Evolutionary conservation across 2,797 vertebrate genomes (phyloP), one percentile per base, ranked within the genome.

Genomic region (Loriculus beryllinus): DNA sequence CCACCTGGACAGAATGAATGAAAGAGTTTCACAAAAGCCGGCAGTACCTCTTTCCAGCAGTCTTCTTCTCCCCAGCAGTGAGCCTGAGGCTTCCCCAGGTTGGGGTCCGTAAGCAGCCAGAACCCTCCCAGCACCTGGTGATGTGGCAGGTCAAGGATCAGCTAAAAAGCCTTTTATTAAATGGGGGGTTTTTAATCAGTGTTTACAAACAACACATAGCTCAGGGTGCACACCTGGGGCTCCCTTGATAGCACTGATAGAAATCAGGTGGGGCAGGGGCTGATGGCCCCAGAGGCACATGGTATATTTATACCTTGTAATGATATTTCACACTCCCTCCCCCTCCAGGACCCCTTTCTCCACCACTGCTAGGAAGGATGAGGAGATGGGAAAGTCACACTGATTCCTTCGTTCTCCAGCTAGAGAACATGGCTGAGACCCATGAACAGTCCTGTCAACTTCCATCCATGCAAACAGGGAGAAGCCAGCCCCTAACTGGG

Each of bases 11-110:
- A 2, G 28, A 79, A 62, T 84, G 80, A 93, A 95, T 91, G 67
- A 90, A 92, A 77, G 48, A 4, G 3, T 95, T 95, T 92, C 80
- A 71, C 68, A 94, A 92, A 92, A 96, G 48, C 67, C 76, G 35
- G 56, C 56, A 10, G 84, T 70, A 74, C 69, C 42, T 60, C 52
- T 94, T 92, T 82, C 93, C 92, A 93, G 89, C 63, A 92, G n/a
- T 75, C 90, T 82, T 87, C 64, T 40, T 25, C 57, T 48, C 92
- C 78, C 75, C 87, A 77, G 45, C 31, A 2, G 35, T 23, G 3
- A 35, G 59, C 22, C 91, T 85, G 59, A 86, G 70, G 88, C 82
- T 91, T 81, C 75, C 92, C 62, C 49, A 74, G 45, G 31, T 33
- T 29, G 33, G 23, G 18, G 40, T 49, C 62, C 69, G 56, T 51